Evolutionary conservation across 2,113 vertebrate species (phyloP).

Genomic region (Lepidothrix coronata): DNA sequence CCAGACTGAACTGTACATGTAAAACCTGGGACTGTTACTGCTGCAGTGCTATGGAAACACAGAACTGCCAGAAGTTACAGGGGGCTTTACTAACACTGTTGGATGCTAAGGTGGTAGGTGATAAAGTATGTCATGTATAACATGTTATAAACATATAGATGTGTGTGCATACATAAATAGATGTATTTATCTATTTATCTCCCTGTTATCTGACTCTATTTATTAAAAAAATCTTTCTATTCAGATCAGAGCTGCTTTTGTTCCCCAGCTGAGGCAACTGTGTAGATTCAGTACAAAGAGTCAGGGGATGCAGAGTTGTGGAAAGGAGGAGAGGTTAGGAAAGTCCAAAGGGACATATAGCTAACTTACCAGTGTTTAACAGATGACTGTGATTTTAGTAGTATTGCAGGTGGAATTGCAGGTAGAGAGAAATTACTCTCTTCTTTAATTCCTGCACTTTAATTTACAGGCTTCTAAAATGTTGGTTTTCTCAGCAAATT

Average conservation of each 20-base stretch:
- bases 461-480: not conserved
- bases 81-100: not conserved
- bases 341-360: not conserved
- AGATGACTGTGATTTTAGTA: not conserved
- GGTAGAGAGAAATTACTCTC: not conserved
- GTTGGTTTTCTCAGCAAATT: slow-evolving; percentile 12
- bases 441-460: not conserved
- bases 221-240: not conserved
- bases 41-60: not conserved
- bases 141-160: not conserved
- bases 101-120: not conserved
- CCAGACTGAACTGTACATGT: not conserved
- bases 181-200: too few species aligned
- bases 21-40: not conserved
- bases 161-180: not conserved
- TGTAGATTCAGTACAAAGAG: not conserved
- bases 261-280: not conserved
- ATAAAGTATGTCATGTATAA: not conserved
- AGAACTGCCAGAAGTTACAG: not conserved
- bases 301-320: not conserved
- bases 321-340: not conserved
- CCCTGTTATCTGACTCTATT: too few species aligned
- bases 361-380: not conserved
- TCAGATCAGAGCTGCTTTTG: not conserved
- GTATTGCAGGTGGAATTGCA: not conserved